Evolutionary conservation across 1,140 invertebrate genomes (phyloP).

Genomic region (Brachionus plicatilis): DNA sequence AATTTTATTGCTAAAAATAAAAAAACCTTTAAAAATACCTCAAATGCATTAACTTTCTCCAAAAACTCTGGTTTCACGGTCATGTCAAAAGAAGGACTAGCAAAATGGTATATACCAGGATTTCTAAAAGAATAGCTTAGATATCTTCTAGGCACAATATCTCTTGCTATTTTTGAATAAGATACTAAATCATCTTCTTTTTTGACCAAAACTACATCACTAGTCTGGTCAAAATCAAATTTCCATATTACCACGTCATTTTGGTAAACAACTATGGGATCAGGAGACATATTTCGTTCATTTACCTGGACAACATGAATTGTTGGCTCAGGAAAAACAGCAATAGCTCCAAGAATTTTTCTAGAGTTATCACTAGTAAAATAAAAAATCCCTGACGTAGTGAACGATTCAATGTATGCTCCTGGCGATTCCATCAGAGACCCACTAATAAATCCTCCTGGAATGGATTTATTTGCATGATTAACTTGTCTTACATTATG

Average conservation of each 20-base stretch:
- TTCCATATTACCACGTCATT: conserved; percentile 55
- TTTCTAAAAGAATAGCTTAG: conserved; percentile 47
- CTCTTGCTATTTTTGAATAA: neutral
- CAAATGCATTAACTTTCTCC: neutral
- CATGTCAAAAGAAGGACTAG: conserved; percentile 51
- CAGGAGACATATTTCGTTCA: conserved; percentile 45
- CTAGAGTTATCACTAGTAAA: conserved; percentile 50
- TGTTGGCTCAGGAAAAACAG: conserved; percentile 50
- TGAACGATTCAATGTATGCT: conserved; percentile 52
- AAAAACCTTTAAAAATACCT: neutral
- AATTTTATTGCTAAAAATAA: neutral
- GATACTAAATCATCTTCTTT: conserved; percentile 43
- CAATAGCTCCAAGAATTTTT: conserved; percentile 51
- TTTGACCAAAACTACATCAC: conserved; percentile 46
- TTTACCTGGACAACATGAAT: conserved; percentile 51
- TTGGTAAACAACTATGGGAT: conserved; percentile 48
- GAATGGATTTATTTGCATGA: conserved; percentile 49
- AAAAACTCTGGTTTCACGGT: neutral
- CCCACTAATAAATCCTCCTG: conserved; percentile 52
- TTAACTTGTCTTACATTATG: conserved; percentile 54
- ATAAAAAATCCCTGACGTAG: conserved; percentile 52
- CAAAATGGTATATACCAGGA: conserved; percentile 50
- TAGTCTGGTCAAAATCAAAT: conserved; percentile 45
- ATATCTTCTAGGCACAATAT: conserved; percentile 46
- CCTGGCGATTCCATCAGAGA: conserved; percentile 50